Conservation (phyloP, 2,113 vertebrate species). For the Phyllostomus hastatus region DNA sequence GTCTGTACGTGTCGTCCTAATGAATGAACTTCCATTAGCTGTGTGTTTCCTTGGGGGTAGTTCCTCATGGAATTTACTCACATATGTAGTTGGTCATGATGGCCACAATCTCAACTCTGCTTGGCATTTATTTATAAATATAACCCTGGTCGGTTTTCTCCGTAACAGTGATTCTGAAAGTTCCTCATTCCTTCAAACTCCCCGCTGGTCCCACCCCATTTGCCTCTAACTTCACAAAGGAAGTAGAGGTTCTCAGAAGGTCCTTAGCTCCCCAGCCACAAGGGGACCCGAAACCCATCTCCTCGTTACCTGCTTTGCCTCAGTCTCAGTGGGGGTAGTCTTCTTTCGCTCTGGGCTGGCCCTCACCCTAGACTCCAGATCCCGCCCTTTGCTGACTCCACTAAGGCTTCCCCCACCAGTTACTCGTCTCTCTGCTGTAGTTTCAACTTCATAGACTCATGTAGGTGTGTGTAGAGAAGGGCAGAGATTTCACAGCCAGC, state of each 20-base stretch:
- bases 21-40: not conserved
- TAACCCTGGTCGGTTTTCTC: not conserved
- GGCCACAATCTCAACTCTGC: not conserved
- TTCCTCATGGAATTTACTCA: not conserved
- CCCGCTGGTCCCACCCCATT: not conserved
- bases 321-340: not conserved
- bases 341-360: not conserved
- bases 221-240: not conserved
- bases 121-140: not conserved
- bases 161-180: not conserved
- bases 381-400: not conserved
- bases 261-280: not conserved
- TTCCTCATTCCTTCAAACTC: not conserved
- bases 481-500: not conserved
- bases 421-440: not conserved
- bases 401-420: not conserved
- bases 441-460: not conserved
- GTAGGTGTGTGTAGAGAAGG: not conserved
- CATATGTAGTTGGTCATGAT: not conserved
- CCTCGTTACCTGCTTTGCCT: not conserved
- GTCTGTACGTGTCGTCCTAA: not conserved
- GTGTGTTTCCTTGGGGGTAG: not conserved
- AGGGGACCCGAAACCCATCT: not conserved
- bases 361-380: too few species aligned
- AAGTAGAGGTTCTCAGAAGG: not conserved